These are phyloP conservation scores for Carassius gibelio DNA, from an alignment of 2,113 vertebrate genomes.

Conservation along the genomic window DNA sequence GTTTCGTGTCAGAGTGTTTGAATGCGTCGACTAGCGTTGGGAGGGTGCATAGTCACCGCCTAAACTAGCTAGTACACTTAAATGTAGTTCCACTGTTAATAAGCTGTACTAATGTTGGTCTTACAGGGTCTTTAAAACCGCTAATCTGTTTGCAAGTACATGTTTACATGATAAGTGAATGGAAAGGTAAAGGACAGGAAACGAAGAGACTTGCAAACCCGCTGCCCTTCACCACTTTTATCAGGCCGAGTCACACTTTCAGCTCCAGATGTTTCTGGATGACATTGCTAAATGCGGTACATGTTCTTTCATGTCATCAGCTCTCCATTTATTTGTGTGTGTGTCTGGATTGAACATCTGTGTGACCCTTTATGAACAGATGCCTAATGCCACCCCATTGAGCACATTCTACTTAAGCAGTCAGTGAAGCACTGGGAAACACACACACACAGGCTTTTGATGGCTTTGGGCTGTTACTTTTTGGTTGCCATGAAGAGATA, in stretches of 20 bases:
- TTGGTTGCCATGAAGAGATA: slow-evolving; percentile 39
- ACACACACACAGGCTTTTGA: neutral
- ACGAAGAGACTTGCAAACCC: neutral
- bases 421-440: slow-evolving; percentile 36
- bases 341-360: slow-evolving; percentile 67
- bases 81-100: slow-evolving; percentile 59
- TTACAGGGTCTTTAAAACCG: slow-evolving; percentile 59
- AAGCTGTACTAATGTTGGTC: slow-evolving; percentile 59
- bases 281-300: slow-evolving; percentile 34
- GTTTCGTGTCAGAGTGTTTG: slow-evolving; percentile 64
- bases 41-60: slow-evolving; percentile 45
- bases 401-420: slow-evolving; percentile 63
- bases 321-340: slow-evolving; percentile 34
- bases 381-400: slow-evolving; percentile 59
- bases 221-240: neutral
- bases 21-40: slow-evolving; percentile 33
- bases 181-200: slow-evolving; percentile 8
- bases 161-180: slow-evolving; percentile 51
- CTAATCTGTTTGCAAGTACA: slow-evolving; percentile 39
- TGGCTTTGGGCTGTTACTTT: neutral
- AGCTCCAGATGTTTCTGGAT: slow-evolving; percentile 21
- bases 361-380: slow-evolving; percentile 66
- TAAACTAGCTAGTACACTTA: slow-evolving; percentile 52
- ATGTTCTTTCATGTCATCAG: slow-evolving; percentile 24
- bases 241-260: neutral